A percentile compares a stretch with the other conserved stretches of the same genome.
phyloP scores from a whole-genome alignment of 2,888 invertebrate genomes.

The Ophion slaviceki region DNA sequence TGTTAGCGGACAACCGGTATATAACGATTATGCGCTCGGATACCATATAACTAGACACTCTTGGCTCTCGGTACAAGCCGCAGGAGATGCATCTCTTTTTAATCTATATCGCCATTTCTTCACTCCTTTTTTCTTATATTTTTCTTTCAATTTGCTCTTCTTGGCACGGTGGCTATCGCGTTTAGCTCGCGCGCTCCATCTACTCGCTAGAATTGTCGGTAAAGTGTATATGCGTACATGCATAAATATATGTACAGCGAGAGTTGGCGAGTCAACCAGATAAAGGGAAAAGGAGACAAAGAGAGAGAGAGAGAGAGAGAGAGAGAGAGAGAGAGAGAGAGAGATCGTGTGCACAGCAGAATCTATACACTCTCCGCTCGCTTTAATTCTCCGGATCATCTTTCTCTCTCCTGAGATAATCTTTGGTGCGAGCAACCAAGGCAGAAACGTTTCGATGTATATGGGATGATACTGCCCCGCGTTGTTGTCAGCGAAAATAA shows the following conservation, averaged over 20 bases:
- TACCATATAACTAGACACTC: slow-evolving; percentile 55
- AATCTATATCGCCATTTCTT: slow-evolving; percentile 42
- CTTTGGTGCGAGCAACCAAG: background rate
- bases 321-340: background rate
- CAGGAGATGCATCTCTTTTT: slow-evolving; percentile 59
- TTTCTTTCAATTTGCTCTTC: slow-evolving; percentile 42
- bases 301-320: background rate
- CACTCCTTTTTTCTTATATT: slow-evolving; percentile 32
- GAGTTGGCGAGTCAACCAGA: background rate
- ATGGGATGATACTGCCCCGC: background rate
- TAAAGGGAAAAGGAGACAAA: background rate
- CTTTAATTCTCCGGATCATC: slow-evolving; percentile 47
- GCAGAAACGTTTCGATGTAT: background rate
- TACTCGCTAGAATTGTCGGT: slow-evolving; percentile 9
- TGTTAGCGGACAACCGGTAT: slow-evolving; percentile 61
- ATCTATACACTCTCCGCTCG: slow-evolving; percentile 7
- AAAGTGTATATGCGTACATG: slow-evolving; percentile 4
- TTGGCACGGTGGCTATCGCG: slow-evolving; percentile 47
- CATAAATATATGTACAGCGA: slow-evolving; percentile 1
- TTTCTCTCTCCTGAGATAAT: slow-evolving; percentile 28
- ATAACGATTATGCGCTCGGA: slow-evolving; percentile 59
- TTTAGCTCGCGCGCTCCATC: slow-evolving; percentile 28
- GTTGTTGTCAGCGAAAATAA: background rate
- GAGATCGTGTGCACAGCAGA: slow-evolving; percentile 20
- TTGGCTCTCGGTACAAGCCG: slow-evolving; percentile 35